Base-by-base conservation (phyloP, 1,140 invertebrate genomes). In the Sarcophaga bullata region DNA sequence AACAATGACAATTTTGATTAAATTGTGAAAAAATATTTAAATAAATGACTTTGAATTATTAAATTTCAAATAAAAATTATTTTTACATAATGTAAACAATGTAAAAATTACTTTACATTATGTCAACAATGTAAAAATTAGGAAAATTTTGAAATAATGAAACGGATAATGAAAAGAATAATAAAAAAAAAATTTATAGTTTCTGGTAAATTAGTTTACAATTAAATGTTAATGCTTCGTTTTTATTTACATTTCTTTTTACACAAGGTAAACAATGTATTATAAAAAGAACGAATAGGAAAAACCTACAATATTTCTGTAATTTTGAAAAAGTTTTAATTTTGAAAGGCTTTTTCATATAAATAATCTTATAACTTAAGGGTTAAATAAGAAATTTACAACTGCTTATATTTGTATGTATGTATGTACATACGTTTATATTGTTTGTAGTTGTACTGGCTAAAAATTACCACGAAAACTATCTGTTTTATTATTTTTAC, bases 401-500 rank as follows among this genome's bases (percentile, higher is more conserved):
- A 37, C 1, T 37, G 25, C 4, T 4, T 37, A 37, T 37, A 4
- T 37, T 1, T 37, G 4, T 4, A 4, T 37, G 25, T 58, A n/a
- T 58, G 54, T 58, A 15, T 58, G 11, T n/a, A n/a, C n/a, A n/a
- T n/a, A n/a, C n/a, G n/a, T n/a, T 13, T 58, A 58, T n/a, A 13
- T 58, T 58, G 54, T 58, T 58, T 58, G 17, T 17, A 13, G 15
- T 62, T n/a, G 13, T n/a, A n/a, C 62, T 58, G 17, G 9, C 62
- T n/a, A 68, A 68, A 68, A 68, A 68, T 68, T 50, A 80, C 50
- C 50, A 80, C 76, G 48, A 80, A 80, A 80, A 82, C 86, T 86
- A 84, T 85, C 83, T 87, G 86, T 87, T 86, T 87, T 87, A 87
- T 86, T 85, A 87, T 37, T 37, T 37, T 37, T 88, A 85, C 87